Conservation (phyloP, 2,797 vertebrate species). For the Dendrocincla fuliginosa region DNA sequence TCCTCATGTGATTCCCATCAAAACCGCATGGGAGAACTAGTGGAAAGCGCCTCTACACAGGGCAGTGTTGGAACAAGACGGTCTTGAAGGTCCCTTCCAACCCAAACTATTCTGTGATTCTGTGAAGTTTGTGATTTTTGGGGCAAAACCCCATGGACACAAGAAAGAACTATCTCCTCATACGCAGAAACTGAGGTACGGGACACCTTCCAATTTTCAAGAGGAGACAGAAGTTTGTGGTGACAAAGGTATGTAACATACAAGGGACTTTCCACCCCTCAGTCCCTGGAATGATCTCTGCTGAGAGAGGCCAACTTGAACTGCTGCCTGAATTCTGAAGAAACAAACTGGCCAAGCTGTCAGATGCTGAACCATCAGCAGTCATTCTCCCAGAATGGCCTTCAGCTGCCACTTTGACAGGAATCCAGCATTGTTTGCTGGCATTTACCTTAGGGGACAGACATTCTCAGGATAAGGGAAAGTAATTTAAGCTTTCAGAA, state of each 20-base stretch:
- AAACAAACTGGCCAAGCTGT: background rate
- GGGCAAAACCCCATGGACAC: background rate
- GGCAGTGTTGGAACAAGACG: background rate
- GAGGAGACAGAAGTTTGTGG: background rate
- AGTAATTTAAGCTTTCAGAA: background rate
- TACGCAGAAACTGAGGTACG: background rate
- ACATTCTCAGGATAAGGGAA: background rate
- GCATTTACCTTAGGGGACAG: background rate
- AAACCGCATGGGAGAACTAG: background rate
- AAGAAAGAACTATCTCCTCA: background rate
- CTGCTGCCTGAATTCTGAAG: background rate
- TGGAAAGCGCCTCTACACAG: background rate
- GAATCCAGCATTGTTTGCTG: background rate
- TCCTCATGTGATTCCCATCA: background rate
- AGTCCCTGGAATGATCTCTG: background rate
- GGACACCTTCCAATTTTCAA: background rate
- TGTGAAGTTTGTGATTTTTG: background rate
- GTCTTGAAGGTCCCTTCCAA: background rate
- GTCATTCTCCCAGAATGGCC: background rate
- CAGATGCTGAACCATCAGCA: background rate
- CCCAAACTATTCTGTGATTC: background rate
- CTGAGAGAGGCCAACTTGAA: background rate
- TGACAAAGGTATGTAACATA: background rate
- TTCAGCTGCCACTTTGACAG: background rate
- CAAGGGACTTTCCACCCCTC: background rate